These are phyloP conservation scores for Galeruca laticollis DNA, from an alignment of 2,888 invertebrate species.

Conservation along the genomic window DNA sequence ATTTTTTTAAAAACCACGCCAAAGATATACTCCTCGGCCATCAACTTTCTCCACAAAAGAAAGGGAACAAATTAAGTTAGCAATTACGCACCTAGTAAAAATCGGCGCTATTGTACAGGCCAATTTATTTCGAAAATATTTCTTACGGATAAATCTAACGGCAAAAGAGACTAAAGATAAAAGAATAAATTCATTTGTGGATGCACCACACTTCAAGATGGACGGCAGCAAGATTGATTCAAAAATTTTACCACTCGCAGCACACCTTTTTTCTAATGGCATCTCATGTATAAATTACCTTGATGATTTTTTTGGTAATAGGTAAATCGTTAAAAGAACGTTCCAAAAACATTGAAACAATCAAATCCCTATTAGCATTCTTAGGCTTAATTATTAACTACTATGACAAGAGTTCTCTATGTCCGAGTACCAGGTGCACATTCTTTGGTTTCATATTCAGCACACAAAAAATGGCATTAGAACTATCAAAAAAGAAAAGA, in stretches of 20 bases:
- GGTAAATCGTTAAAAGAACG: constrained; percentile 36
- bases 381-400: constrained; percentile 47
- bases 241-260: constrained; percentile 42
- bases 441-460: constrained; percentile 47
- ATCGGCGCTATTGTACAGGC: constrained; percentile 21
- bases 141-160: constrained; percentile 47
- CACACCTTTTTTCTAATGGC: constrained; percentile 35
- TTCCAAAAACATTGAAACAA: constrained; percentile 17
- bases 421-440: constrained; percentile 37
- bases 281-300: constrained; percentile 44
- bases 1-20: too few relatives aligned
- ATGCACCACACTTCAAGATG: constrained; percentile 51
- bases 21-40: too few relatives aligned
- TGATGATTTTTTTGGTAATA: constrained; percentile 48
- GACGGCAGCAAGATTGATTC: constrained; percentile 46
- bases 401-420: constrained; percentile 44
- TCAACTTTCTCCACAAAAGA: too few relatives aligned
- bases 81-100: background rate
- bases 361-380: constrained; percentile 19
- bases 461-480: constrained; percentile 18
- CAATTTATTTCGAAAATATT: constrained; percentile 50
- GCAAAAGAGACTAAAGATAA: constrained; percentile 44
- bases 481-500: constrained; percentile 31
- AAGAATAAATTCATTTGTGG: constrained; percentile 45
- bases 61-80: too few relatives aligned